phyloP scores from a whole-genome alignment of 1,140 invertebrate genomes.

The Lethrus apterus region DNA sequence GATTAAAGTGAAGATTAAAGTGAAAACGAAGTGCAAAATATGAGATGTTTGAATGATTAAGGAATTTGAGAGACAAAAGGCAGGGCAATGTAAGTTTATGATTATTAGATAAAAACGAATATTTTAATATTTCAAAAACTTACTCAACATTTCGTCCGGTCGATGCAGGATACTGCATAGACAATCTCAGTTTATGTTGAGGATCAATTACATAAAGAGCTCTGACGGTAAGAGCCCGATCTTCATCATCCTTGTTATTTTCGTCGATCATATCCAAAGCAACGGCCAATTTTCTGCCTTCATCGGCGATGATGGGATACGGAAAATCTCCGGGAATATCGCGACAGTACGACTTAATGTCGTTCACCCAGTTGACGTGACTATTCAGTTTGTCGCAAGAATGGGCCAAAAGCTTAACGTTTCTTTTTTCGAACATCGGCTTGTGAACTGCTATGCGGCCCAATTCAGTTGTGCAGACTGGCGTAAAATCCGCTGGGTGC shows the following conservation, averaged over 20 bases:
- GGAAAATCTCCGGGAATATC: slow-evolving; percentile 65
- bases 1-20: too few species aligned
- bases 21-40: too few species aligned
- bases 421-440: slow-evolving; percentile 68
- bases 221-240: slow-evolving; percentile 69
- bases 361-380: slow-evolving; percentile 76
- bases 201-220: slow-evolving; percentile 85
- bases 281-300: slow-evolving; percentile 66
- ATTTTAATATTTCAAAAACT: slow-evolving; percentile 39
- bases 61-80: too few species aligned
- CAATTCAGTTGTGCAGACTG: slow-evolving; percentile 90
- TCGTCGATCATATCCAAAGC: slow-evolving; percentile 83
- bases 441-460: slow-evolving; percentile 67
- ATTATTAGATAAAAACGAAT: slow-evolving; percentile 10
- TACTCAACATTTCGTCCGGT: slow-evolving; percentile 89
- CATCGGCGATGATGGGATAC: slow-evolving; percentile 84
- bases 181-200: slow-evolving; percentile 75
- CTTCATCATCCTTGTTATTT: slow-evolving; percentile 61
- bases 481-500: slow-evolving; percentile 89
- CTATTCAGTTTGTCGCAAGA: slow-evolving; percentile 74
- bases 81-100: neutral
- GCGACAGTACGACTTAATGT: slow-evolving; percentile 67
- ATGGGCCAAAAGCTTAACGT: slow-evolving; percentile 78
- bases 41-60: too few species aligned
- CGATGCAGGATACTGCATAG: slow-evolving; percentile 85